Percentiles rank a stretch among this genome's conserved stretches.
Conservation (phyloP, 2,888 invertebrate genomes). For the Toxonevra muliebris region DNA sequence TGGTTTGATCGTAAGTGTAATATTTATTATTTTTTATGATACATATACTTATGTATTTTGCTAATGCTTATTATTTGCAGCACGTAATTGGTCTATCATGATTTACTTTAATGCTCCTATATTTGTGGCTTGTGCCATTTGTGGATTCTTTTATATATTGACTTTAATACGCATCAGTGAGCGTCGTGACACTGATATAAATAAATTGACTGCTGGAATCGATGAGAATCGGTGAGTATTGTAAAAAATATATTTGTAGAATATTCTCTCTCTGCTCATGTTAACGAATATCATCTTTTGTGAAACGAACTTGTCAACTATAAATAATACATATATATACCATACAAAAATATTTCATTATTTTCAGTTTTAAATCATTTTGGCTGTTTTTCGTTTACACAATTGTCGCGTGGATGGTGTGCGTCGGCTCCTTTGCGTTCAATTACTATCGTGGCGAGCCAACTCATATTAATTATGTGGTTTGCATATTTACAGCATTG, state of each 20-base stretch:
- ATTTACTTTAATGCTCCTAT: conserved; percentile 59
- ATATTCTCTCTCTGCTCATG: not conserved
- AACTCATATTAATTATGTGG: conserved; percentile 56
- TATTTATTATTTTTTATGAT: not conserved
- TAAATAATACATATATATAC: not conserved
- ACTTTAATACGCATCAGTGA: conserved; percentile 51
- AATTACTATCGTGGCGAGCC: conserved; percentile 52
- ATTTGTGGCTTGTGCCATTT: conserved; percentile 52
- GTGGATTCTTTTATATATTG: conserved; percentile 52
- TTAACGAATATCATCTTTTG: not conserved
- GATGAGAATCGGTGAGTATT: conserved; percentile 50
- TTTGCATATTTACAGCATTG: conserved; percentile 51
- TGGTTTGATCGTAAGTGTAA: conserved; percentile 69
- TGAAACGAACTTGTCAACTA: too few relatives aligned
- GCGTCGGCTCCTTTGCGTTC: conserved; percentile 49
- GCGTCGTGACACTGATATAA: conserved; percentile 42
- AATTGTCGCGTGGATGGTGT: conserved; percentile 49
- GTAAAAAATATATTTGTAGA: not conserved
- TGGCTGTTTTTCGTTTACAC: conserved; percentile 55
- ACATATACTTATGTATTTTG: not conserved
- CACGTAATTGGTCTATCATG: conserved; percentile 57
- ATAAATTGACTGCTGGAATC: conserved; percentile 46
- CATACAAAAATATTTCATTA: too few relatives aligned
- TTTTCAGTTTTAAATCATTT: conserved; percentile 51
- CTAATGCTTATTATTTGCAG: conserved; percentile 36